phyloP scores from a whole-genome alignment of 2,113 vertebrate genomes.

The Columba janthina region DNA sequence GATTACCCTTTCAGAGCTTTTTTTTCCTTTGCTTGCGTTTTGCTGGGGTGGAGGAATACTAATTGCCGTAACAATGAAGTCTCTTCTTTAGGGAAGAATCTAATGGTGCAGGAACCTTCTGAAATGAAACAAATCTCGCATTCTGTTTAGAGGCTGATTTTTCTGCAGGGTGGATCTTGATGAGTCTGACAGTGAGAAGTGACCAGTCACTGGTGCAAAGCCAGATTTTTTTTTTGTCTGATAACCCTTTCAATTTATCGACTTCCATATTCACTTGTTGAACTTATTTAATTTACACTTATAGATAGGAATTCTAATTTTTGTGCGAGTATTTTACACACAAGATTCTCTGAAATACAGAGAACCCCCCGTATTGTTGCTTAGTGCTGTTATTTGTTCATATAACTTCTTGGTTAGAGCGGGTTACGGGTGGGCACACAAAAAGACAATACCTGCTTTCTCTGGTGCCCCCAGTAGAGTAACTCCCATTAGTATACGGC shows the following conservation, averaged over 20 bases:
- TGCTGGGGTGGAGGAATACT: conserved; percentile 72
- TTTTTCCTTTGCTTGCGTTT: conserved; percentile 55
- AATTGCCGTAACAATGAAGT: conserved; percentile 72
- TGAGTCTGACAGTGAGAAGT: conserved; percentile 64
- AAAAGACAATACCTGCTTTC: neutral
- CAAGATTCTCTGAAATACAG: neutral
- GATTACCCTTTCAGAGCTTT: conserved; percentile 72
- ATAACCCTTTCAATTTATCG: neutral
- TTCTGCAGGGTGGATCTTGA: conserved; percentile 67
- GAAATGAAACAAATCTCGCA: conserved; percentile 62
- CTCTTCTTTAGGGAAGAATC: conserved; percentile 63
- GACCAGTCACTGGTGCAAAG: conserved; percentile 56
- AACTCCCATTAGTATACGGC: neutral
- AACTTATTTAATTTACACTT: conserved; percentile 49
- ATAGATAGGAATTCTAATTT: neutral
- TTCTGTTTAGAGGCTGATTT: conserved; percentile 59
- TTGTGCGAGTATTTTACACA: neutral
- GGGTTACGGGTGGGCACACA: neutral
- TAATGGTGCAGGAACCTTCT: conserved; percentile 53
- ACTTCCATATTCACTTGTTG: conserved; percentile 49
- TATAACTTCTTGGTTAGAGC: conserved; percentile 22
- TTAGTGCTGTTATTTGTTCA: conserved; percentile 15
- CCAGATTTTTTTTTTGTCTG: conserved; percentile 63
- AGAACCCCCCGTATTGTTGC: neutral
- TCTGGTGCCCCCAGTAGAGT: neutral